Conservation (phyloP, 2,888 invertebrate genomes). For the Augiades crinisus region DNA sequence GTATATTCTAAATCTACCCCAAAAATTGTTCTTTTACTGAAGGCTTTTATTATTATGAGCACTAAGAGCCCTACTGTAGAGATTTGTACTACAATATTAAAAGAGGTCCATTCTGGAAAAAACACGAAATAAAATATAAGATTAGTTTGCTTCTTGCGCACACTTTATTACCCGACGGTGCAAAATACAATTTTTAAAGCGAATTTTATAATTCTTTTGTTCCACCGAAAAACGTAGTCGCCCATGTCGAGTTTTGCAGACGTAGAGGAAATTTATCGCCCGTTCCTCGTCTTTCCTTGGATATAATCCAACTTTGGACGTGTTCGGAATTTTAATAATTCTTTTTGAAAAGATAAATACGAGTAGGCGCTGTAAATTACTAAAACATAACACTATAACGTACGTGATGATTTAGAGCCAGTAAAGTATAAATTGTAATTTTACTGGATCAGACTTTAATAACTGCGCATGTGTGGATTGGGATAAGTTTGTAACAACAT, state of each 20-base stretch:
- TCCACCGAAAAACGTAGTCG: conserved; percentile 10
- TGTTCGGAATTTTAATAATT: conserved; percentile 15
- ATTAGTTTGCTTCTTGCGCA: conserved; percentile 3
- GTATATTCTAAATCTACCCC: too few species aligned
- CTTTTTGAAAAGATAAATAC: conserved; percentile 9
- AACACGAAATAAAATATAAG: neutral
- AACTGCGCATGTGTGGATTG: too few species aligned
- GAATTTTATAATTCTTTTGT: conserved; percentile 12
- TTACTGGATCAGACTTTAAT: too few species aligned
- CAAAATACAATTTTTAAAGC: conserved; percentile 9
- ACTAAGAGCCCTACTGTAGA: too few species aligned
- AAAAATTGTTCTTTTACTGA: too few species aligned
- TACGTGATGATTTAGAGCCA: too few species aligned
- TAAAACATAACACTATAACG: neutral
- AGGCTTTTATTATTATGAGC: too few species aligned
- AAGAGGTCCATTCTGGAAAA: conserved; percentile 17
- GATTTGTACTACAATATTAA: too few species aligned
- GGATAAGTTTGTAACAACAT: too few species aligned
- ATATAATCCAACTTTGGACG: conserved; percentile 24
- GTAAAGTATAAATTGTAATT: too few species aligned
- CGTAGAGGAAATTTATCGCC: conserved; percentile 17
- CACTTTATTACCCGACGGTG: conserved; percentile 11
- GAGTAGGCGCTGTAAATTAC: neutral
- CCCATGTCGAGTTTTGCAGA: conserved; percentile 10
- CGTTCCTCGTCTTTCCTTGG: conserved; percentile 16